Evolutionary conservation across 1,140 invertebrate genomes (phyloP).

Genomic region (Reticulitermes speratus): DNA sequence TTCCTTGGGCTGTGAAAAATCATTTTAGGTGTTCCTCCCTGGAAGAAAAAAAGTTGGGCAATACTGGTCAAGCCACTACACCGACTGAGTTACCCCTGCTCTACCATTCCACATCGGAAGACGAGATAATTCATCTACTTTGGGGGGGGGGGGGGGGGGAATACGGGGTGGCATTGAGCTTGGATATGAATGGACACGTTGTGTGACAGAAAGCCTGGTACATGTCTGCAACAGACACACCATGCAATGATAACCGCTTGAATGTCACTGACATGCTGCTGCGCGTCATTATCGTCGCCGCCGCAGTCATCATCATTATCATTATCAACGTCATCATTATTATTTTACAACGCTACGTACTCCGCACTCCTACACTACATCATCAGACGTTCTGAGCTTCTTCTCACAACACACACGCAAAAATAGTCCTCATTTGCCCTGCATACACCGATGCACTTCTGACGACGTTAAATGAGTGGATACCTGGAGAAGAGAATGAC

Average conservation of each 20-base stretch:
- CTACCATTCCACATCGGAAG: too few species aligned
- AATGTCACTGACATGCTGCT: not conserved
- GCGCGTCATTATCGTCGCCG: not conserved
- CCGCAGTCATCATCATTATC: too few species aligned
- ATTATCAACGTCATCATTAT: not conserved
- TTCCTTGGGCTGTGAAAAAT: too few species aligned
- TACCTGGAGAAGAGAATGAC: too few species aligned
- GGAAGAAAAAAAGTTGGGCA: too few species aligned
- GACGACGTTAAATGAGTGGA: too few species aligned
- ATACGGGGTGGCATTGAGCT: not conserved
- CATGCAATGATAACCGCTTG: not conserved
- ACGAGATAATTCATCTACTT: too few species aligned
- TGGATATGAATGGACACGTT: not conserved
- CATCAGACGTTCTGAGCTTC: not conserved
- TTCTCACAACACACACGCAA: not conserved
- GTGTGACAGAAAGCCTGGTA: not conserved
- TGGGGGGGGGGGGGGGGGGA: too few species aligned
- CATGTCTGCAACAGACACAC: not conserved
- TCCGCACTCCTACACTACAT: not conserved
- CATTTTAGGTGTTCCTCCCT: too few species aligned
- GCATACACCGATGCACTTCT: not conserved
- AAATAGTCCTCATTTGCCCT: not conserved
- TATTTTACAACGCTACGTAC: not conserved
- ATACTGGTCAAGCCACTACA: too few species aligned
- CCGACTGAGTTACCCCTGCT: too few species aligned